Evolutionary conservation across 2,113 vertebrate genomes (phyloP), one percentile per base, ranked within the genome.

Genomic region (Myotis brandtii): DNA sequence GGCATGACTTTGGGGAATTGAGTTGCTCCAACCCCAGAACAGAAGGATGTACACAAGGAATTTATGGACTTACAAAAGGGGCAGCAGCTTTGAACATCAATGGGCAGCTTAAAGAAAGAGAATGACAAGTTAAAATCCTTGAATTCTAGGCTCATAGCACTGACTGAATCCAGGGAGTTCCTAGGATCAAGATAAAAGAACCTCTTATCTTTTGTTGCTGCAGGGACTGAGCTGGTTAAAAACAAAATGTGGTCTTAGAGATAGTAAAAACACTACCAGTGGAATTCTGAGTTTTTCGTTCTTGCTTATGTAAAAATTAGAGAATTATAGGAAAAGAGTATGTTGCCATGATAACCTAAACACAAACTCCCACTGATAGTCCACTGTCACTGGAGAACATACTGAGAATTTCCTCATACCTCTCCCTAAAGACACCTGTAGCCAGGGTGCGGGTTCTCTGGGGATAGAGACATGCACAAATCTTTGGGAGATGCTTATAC

Each of bases 81-180:
- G 67, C 67, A 96, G 81, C 82, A 88, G 73, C 77, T 96, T 94
- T 85, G 88, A 93, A 95, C 91, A 96, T 96, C 95, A 96, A 91
- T 93, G 56, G 67, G 32, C 8, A 94, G 67, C 82, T 95, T 86
- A 86, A 96, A 96, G 66, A 94, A 95, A 95, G 46, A 90, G 84
- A 95, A 87, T 96, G 95, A 93, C 96, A 97, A 95, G 92, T 87
- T 93, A 86, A 96, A 96, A 94, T 96, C 93, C 85, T 95, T 95
- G 88, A 93, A 96, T 96, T 96, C 67, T 96, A 94, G 67, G 82
- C n/a, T 94, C 34, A 96, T 21, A 94, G 72, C 20, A 85, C 80
- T 62, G 89, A 83, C 32, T 86, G 40, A 94, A 97, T 97, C 86
- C 67, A 94, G 89, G 52, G 93, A 91, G 67, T 96, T 95, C 95